Base-by-base conservation (phyloP, 2,797 vertebrate species). In the Euthynnus affinis region DNA sequence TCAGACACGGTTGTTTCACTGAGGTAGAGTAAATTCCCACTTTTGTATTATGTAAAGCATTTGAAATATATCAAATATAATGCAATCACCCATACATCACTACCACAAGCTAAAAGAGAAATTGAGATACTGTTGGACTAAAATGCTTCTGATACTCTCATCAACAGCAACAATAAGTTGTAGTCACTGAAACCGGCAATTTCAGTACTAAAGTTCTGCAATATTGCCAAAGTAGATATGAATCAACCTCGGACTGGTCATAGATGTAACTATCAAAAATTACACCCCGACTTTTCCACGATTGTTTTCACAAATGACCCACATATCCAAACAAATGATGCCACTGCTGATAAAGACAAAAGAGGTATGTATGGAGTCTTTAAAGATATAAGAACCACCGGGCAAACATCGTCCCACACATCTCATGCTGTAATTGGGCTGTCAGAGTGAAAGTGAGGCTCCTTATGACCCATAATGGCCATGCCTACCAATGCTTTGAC, bases 381-480 rank as follows among this genome's bases (percentile, higher is more conserved):
- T 82, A 67, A 80, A 75, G 52, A 69, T 49, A 25, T 6, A 15
- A 71, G 63, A 84, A 64, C 86, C 71, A 44, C 23, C 0, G 12
- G 83, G 69, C 44, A 58, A 70, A 81, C 68, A 3, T n/a, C 53
- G 44, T 80, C 44, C 52, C 63, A 79, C 83, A 80, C 80, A 64
- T 78, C 75, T 80, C 37, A 58, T 20, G n/a, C 42, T 61, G 58
- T 87, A 91, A 89, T 87, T 78, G 77, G 34, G 22, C 60, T 88
- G 90, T 90, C 87, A 82, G 44, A 66, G 46, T 61, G 69, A 74
- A 73, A 80, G 64, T 61, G 64, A 57, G 71, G n/a, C 64, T 83
- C 23, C 72, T 83, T 53, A 88, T 76, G 82, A 61, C 86, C 76
- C 69, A 58, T 87, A 88, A 88, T 83, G 79, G 63, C 74, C 51